phyloP scores from a whole-genome alignment of 2,888 invertebrate species.

The Nasonovia ribisnigri region DNA sequence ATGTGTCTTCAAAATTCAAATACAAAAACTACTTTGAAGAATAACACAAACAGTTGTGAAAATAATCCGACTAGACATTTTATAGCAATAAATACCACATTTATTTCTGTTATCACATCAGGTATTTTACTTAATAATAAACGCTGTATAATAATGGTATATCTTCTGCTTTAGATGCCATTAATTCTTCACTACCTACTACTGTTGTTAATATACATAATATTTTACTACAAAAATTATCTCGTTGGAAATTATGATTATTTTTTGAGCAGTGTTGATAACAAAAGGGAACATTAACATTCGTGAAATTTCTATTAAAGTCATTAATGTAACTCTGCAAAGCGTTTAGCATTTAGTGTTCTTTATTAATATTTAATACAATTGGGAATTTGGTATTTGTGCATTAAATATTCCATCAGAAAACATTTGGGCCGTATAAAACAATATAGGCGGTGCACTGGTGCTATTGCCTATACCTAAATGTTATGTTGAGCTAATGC shows the following conservation, averaged over 20 bases:
- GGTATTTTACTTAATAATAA: background rate
- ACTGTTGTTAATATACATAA: too few relatives aligned
- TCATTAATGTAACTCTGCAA: background rate
- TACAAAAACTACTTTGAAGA: background rate
- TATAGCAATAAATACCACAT: background rate
- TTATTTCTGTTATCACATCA: conserved; percentile 24
- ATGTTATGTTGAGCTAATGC: background rate
- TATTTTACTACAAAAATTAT: background rate
- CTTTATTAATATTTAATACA: background rate
- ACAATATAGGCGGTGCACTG: background rate
- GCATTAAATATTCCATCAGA: background rate
- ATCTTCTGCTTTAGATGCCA: background rate
- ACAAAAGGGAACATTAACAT: background rate
- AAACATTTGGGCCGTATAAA: background rate
- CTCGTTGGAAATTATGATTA: background rate
- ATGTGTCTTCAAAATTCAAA: background rate
- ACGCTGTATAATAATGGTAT: background rate
- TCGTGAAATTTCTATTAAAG: background rate
- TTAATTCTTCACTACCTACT: background rate
- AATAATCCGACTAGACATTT: background rate
- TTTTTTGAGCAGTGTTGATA: background rate
- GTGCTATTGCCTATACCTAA: background rate
- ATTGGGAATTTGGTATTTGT: background rate
- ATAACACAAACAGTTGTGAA: background rate
- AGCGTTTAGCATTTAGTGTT: background rate